A percentile compares a stretch with the other conserved stretches of the same genome.
These are phyloP conservation scores for Trachythela sp. DNA, from an alignment of 64 coral and sea anemone species.

Conservation along the genomic window DNA sequence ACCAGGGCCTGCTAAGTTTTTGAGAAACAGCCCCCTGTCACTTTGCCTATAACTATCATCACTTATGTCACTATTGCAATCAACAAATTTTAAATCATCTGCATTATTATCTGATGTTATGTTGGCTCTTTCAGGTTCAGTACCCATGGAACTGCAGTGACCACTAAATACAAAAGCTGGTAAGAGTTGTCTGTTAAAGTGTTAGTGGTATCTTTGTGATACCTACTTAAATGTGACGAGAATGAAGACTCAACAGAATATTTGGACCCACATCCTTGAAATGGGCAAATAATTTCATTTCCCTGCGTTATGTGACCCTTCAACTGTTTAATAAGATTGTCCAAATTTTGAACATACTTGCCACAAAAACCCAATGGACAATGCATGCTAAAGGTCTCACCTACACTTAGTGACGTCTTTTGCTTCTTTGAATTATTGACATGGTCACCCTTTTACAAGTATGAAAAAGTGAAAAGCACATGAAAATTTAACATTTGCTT, in stretches of 20 bases:
- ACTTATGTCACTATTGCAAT: background rate
- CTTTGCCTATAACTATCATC: background rate
- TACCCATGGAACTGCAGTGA: background rate
- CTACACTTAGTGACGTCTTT: background rate
- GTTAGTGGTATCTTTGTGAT: background rate
- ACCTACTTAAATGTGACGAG: background rate
- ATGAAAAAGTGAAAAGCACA: background rate
- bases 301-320: background rate
- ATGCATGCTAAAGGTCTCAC: background rate
- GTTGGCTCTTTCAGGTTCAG: background rate
- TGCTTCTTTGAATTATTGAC: background rate
- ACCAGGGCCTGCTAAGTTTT: background rate
- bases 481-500: background rate
- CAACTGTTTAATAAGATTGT: background rate
- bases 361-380: background rate
- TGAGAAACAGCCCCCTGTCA: background rate
- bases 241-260: slow-evolving; percentile 5
- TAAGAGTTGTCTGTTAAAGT: background rate
- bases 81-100: background rate
- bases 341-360: background rate
- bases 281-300: background rate
- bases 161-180: background rate
- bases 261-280: slow-evolving; percentile 6
- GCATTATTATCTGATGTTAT: background rate
- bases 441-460: background rate